phyloP scores from a whole-genome alignment of 2,888 invertebrate genomes.

The Escarpia spicata region DNA sequence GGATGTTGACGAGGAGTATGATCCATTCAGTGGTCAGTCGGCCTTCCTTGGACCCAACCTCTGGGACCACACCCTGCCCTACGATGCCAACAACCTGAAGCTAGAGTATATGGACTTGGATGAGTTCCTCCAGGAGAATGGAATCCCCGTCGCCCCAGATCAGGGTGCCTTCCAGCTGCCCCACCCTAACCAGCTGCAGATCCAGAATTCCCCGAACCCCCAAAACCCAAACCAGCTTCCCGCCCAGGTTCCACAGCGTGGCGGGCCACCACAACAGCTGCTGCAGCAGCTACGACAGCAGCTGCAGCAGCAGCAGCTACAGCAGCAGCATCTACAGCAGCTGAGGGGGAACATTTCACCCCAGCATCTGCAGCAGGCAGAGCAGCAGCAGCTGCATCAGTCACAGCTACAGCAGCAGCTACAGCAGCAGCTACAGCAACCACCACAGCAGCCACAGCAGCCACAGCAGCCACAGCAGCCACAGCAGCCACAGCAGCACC shows the following conservation, averaged over 20 bases:
- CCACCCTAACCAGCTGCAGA: background rate
- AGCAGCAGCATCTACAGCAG: conserved; percentile 22
- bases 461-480: background rate
- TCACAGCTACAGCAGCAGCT: background rate
- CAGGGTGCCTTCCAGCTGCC: conserved; percentile 19
- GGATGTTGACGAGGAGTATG: conserved; percentile 8
- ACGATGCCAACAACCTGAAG: conserved; percentile 75
- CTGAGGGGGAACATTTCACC: background rate
- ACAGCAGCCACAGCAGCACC: background rate
- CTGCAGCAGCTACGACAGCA: background rate
- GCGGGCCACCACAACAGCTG: background rate
- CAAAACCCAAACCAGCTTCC: background rate
- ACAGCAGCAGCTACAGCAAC: background rate
- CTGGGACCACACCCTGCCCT: conserved; percentile 87
- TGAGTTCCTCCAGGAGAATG: conserved; percentile 74
- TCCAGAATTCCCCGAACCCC: background rate
- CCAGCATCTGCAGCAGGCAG: background rate
- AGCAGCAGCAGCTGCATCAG: conserved; percentile 20
- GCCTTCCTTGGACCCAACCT: conserved; percentile 95
- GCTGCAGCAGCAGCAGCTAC: background rate
- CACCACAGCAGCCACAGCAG: background rate
- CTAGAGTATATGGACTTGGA: conserved; percentile 89
- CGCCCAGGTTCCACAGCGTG: background rate
- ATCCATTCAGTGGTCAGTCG: conserved; percentile 71
- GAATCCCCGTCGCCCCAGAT: background rate